Percentiles rank a stretch among this genome's conserved stretches.
Conservation (phyloP, 2,113 vertebrate genomes). For the Melanerpes aurifrons region DNA sequence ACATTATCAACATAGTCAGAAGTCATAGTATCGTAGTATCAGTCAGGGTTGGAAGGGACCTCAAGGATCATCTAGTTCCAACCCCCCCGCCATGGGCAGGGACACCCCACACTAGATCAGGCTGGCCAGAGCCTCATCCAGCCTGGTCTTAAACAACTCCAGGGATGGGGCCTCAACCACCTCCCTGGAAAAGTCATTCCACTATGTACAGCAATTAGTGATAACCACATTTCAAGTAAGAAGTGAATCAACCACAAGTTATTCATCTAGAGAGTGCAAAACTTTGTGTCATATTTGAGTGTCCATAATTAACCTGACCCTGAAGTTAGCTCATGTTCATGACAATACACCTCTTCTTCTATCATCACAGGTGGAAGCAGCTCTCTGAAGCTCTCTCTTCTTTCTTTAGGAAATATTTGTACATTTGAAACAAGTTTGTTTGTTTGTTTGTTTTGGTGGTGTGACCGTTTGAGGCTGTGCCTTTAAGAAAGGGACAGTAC, state of each 20-base stretch:
- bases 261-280: slow-evolving; percentile 30
- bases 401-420: background rate
- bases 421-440: background rate
- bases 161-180: no score
- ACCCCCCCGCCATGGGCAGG: no score
- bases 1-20: slow-evolving; percentile 5
- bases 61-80: no score
- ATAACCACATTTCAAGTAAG: slow-evolving; percentile 31
- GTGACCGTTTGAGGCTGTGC: no score
- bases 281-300: slow-evolving; percentile 19
- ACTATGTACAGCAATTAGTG: slow-evolving; percentile 44
- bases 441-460: no score
- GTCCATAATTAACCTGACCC: slow-evolving; percentile 61
- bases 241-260: slow-evolving; percentile 1
- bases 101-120: no score
- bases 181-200: background rate
- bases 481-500: no score
- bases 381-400: background rate
- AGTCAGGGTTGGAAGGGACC: no score
- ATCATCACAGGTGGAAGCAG: background rate
- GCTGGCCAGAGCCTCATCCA: no score
- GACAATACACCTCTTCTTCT: slow-evolving; percentile 24
- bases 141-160: no score
- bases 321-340: slow-evolving; percentile 32
- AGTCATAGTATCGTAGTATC: background rate